Conservation (phyloP, 2,113 vertebrate species). For the Leptobrachium leishanense region DNA sequence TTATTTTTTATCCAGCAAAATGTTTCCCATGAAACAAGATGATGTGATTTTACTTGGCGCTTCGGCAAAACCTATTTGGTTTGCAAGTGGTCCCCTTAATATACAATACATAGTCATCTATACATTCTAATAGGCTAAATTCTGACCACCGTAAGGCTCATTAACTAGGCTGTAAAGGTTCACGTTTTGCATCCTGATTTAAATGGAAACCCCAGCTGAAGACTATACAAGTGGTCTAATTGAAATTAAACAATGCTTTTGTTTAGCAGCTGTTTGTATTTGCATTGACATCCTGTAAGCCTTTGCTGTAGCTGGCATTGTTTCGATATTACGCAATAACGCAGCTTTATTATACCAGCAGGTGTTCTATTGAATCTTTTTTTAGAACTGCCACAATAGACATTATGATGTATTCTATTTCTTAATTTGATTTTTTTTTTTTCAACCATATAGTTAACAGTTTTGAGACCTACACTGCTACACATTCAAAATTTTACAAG, state of each 20-base stretch:
- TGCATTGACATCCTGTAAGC: slow-evolving; percentile 11
- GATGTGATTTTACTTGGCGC: too few relatives aligned
- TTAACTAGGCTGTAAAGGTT: not conserved
- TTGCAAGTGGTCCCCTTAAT: too few relatives aligned
- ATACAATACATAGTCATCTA: not conserved
- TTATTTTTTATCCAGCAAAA: too few relatives aligned
- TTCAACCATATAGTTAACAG: not conserved
- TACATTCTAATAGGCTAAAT: not conserved
- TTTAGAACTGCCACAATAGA: slow-evolving; percentile 16
- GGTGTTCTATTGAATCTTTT: slow-evolving; percentile 38
- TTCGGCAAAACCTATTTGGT: too few relatives aligned
- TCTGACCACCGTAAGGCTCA: not conserved
- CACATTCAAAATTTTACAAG: not conserved
- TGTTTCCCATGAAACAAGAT: too few relatives aligned
- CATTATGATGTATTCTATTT: slow-evolving; percentile 9
- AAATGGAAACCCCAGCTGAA: slow-evolving; percentile 10
- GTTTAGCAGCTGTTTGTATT: slow-evolving; percentile 32
- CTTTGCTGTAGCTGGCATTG: slow-evolving; percentile 17
- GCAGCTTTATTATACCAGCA: slow-evolving; percentile 15
- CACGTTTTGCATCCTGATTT: slow-evolving; percentile 4
- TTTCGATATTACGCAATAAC: slow-evolving; percentile 22
- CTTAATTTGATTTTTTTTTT: not conserved
- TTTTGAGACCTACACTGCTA: not conserved
- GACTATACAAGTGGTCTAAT: slow-evolving; percentile 25
- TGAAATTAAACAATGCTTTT: slow-evolving; percentile 31